A percentile compares a stretch with the other conserved stretches of the same genome.
Evolutionary conservation across 1,140 invertebrate genomes (phyloP).

Genomic region (Oreohelix idahoensis): DNA sequence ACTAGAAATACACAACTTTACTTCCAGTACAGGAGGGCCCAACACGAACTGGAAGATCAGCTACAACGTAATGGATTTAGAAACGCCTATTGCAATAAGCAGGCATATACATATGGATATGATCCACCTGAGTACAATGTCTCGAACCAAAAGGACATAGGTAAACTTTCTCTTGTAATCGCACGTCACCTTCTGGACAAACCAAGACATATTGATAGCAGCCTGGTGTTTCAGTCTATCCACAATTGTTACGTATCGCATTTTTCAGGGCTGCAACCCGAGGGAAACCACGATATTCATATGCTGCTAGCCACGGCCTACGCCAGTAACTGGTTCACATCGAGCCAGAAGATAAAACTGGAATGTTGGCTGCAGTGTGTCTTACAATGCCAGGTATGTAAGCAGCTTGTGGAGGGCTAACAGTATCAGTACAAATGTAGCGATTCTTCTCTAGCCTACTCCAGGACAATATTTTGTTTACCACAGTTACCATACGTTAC

Average conservation of each 20-base stretch:
- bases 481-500: too few relatives aligned
- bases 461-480: too few relatives aligned
- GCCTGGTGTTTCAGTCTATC: conserved; percentile 58
- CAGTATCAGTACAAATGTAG: too few relatives aligned
- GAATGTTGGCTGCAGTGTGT: conserved; percentile 65
- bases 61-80: background rate
- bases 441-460: too few relatives aligned
- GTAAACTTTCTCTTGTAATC: conserved; percentile 62
- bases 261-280: conserved; percentile 42
- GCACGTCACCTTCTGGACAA: conserved; percentile 60
- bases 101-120: too few relatives aligned
- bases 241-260: conserved; percentile 61
- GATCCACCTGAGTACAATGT: background rate
- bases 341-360: conserved; percentile 55
- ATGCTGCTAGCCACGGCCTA: conserved; percentile 69
- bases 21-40: conserved; percentile 29
- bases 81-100: background rate
- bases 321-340: conserved; percentile 67
- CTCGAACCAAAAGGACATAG: conserved; percentile 54
- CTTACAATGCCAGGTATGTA: conserved; percentile 40
- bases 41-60: conserved; percentile 20
- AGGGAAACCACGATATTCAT: conserved; percentile 64
- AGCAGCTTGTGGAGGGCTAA: background rate
- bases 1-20: conserved; percentile 51
- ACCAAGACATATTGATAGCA: conserved; percentile 60